Evolutionary conservation across 30 jellyfish, hydroid and myxozoan species (phyloP).

Genomic region (Calvadosia cruxmelitensis): DNA sequence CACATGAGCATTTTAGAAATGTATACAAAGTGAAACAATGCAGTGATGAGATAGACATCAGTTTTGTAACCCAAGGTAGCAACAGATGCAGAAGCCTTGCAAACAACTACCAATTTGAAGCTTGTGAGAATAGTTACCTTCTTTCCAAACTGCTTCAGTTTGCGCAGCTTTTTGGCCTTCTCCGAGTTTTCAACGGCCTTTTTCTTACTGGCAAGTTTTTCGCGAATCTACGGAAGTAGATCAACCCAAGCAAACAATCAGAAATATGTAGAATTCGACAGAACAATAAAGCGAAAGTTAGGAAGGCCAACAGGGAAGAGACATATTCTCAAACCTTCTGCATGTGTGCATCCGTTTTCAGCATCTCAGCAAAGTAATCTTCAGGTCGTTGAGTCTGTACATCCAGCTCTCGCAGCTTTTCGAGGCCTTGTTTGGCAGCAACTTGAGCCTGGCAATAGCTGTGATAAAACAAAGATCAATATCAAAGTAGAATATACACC

Average conservation of each 20-base stretch:
- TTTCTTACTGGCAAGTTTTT: conserved; percentile 54
- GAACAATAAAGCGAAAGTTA: too few species aligned
- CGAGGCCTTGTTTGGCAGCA: conserved; percentile 75
- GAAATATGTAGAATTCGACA: too few species aligned
- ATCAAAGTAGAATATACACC: background rate
- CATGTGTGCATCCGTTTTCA: conserved; percentile 93
- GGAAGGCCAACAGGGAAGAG: background rate
- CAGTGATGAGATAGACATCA: too few species aligned
- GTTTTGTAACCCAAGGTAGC: too few species aligned
- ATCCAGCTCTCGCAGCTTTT: conserved; percentile 40
- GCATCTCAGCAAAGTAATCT: conserved; percentile 98
- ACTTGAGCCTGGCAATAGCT: conserved; percentile 97
- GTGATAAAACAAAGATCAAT: background rate
- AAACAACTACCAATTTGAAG: too few species aligned
- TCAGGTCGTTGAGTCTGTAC: conserved; percentile 82
- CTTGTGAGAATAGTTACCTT: conserved; percentile 46
- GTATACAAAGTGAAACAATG: too few species aligned
- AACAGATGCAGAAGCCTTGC: too few species aligned
- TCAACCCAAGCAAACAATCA: too few species aligned
- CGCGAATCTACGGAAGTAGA: conserved; percentile 51
- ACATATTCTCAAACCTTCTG: conserved; percentile 58
- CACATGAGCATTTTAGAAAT: too few species aligned
- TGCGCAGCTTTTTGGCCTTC: conserved; percentile 70
- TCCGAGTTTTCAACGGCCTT: conserved; percentile 81
- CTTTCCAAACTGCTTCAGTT: conserved; percentile 83